Base-by-base conservation (phyloP, 1,140 invertebrate genomes). In the Pogonomyrmex barbatus region DNA sequence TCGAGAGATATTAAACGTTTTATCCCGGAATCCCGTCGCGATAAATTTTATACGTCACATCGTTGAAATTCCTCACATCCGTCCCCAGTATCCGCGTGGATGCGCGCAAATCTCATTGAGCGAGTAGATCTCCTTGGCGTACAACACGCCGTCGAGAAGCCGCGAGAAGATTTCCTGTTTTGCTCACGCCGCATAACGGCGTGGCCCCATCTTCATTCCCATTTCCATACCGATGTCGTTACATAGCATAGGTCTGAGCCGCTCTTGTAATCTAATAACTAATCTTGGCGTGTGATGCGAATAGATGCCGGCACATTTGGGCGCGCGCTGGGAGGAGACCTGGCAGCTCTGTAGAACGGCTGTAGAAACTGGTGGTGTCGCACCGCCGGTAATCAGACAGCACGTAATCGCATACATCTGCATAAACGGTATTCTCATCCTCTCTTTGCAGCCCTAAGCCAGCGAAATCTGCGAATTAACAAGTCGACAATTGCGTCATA, bases 191-290 rank as follows among this genome's bases (percentile, higher is more conserved):
- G n/a, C 54, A 77, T 36, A 56, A 24, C 39, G 33, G 47, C n/a
- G n/a, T 4, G 58, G 71, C 56, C 60, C 85, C 24, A 76, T 85
- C 89, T 90, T 79, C 73, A 68, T 86, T 58, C 77, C 63, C 54
- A 90, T 90, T 90, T 88, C 89, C 89, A 90, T 90, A 90, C 47
- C 86, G 71, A 65, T 77, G 86, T 87, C 71, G 85, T 90, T 90
- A 88, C 58, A 14, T 58, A 56, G 39, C 52, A 60, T n/a, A n/a
- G 67, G 42, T 82, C 83, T 77, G 42, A 68, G 73, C 62, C 45
- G 87, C 60, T 47, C 79, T 81, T 86, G 89, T 86, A 86, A 91
- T 91, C 89, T 89, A 91, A 91, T 91, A 91, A 91, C 83, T 91
- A 91, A 91, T 90, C 86, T 91, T 54, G 63, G 50, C 42, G 42